Conservation (phyloP, 2,113 vertebrate genomes). For the Gnathonemus echidnorhynchus region DNA sequence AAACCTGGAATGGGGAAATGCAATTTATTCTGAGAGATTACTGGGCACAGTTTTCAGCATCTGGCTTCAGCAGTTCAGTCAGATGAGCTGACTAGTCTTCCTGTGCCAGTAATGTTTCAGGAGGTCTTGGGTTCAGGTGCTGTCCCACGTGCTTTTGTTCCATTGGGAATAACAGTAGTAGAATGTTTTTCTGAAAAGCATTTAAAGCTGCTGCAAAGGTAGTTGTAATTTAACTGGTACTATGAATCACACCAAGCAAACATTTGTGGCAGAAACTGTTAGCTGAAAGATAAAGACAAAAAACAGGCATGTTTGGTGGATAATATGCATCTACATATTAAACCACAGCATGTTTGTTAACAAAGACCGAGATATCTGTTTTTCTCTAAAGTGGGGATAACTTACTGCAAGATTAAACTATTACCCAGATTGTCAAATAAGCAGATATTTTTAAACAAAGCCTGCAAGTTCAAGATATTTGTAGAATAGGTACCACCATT, state of each 20-base stretch:
- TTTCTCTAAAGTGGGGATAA: not conserved
- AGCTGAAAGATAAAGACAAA: not conserved
- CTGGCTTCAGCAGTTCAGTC: not conserved
- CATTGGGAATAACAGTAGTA: not conserved
- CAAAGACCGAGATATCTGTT: not conserved
- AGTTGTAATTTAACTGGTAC: not conserved
- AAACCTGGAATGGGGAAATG: not conserved
- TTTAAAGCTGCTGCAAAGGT: not conserved
- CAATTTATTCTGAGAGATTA: not conserved
- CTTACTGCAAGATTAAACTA: not conserved
- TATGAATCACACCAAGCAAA: not conserved
- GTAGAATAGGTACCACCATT: not conserved
- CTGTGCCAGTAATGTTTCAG: not conserved
- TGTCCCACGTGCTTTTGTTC: not conserved
- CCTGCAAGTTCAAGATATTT: not conserved
- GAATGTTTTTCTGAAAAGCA: not conserved
- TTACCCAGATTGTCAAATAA: not conserved
- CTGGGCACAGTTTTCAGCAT: not conserved
- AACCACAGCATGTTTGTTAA: not conserved
- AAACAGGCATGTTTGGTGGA: not conserved
- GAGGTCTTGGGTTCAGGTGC: not conserved
- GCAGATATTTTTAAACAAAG: not conserved
- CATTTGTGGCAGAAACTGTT: not conserved
- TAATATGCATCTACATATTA: not conserved
- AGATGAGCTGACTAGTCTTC: not conserved